These are phyloP conservation scores for Pholis gunnellus DNA, from an alignment of 2,113 vertebrate species.

Conservation along the genomic window DNA sequence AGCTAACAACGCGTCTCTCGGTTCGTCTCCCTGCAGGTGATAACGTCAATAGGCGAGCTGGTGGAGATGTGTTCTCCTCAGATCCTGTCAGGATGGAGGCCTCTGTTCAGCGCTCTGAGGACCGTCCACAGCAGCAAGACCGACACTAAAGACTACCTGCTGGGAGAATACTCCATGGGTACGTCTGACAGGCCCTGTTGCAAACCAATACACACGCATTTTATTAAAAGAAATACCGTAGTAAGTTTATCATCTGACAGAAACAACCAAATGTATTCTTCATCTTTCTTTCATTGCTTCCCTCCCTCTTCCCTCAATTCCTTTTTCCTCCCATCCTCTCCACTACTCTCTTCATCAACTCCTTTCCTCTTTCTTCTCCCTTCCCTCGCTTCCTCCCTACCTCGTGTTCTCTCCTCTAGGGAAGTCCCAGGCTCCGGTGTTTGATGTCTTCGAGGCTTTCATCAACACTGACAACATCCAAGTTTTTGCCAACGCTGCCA, in stretches of 20 bases:
- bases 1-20: too few relatives aligned
- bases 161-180: slow-evolving; percentile 96
- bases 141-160: slow-evolving; percentile 94
- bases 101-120: slow-evolving; percentile 96
- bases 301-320: neutral
- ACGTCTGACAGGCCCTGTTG: neutral
- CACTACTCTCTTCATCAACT: slow-evolving; percentile 6
- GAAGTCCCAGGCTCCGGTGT: slow-evolving; percentile 94
- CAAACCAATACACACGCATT: neutral
- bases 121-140: slow-evolving; percentile 92
- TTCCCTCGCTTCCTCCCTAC: too few relatives aligned
- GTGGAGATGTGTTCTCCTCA: slow-evolving; percentile 96
- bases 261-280: neutral
- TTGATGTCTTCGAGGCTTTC: slow-evolving; percentile 98
- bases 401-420: slow-evolving; percentile 76
- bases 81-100: slow-evolving; percentile 97
- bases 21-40: slow-evolving; percentile 84
- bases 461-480: slow-evolving; percentile 98
- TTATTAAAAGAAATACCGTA: rapidly evolving
- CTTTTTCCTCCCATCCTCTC: neutral
- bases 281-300: neutral
- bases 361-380: too few relatives aligned
- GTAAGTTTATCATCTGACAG: neutral
- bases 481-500: slow-evolving; percentile 97
- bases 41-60: slow-evolving; percentile 96